Evolutionary conservation across 2,888 invertebrate species (phyloP).

Genomic region (Hypsopygia costalis): DNA sequence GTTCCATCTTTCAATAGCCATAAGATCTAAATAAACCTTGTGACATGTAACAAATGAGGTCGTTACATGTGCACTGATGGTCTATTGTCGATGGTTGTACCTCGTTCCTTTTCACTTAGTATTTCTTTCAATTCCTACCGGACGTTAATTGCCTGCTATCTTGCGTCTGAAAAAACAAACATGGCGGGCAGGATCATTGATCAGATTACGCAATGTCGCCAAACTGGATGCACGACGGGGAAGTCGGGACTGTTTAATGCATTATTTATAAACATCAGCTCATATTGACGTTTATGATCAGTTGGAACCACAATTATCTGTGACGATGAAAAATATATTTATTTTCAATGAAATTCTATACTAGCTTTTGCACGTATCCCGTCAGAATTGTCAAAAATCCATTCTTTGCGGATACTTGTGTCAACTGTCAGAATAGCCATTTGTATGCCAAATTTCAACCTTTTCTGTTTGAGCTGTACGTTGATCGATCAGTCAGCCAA

Average conservation of each 20-base stretch:
- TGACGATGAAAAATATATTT: neutral
- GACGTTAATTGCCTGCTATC: constrained; percentile 61
- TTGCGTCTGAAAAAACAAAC: constrained; percentile 48
- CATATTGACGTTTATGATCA: constrained; percentile 24
- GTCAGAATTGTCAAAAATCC: too few species aligned
- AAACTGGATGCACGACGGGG: constrained; percentile 60
- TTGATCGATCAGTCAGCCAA: too few species aligned
- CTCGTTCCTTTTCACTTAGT: constrained; percentile 42
- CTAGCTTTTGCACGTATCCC: too few species aligned
- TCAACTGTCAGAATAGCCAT: too few species aligned
- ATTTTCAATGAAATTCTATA: too few species aligned
- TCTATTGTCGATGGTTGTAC: constrained; percentile 36
- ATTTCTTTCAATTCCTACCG: constrained; percentile 49
- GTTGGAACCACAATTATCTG: constrained; percentile 3
- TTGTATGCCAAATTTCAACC: too few species aligned
- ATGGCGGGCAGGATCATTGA: constrained; percentile 67
- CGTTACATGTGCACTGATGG: constrained; percentile 39
- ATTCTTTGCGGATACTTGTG: too few species aligned
- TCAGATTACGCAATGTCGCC: constrained; percentile 74
- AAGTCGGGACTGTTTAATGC: constrained; percentile 51
- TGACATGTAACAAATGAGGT: constrained; percentile 45
- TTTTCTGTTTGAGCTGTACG: too few species aligned
- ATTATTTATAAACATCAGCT: constrained; percentile 60
- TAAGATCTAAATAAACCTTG: constrained; percentile 4
- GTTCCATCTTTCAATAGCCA: constrained; percentile 11